These are phyloP conservation scores for Penaeus indicus DNA, from an alignment of 1,140 invertebrate species.

Conservation along the genomic window DNA sequence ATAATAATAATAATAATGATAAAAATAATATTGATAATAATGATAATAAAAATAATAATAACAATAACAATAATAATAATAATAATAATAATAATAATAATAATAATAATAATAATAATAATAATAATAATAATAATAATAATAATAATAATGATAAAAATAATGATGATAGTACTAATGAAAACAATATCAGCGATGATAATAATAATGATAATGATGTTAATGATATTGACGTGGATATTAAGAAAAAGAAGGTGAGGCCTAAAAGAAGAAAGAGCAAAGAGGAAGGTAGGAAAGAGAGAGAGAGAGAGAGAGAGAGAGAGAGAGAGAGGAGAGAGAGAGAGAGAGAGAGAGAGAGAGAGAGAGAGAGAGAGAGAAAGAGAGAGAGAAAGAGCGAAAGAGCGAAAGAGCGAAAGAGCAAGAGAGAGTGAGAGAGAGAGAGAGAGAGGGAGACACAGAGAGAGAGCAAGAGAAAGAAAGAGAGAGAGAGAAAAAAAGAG, in stretches of 20 bases:
- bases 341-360: too few species aligned
- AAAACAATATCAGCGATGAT: slow-evolving; percentile 5
- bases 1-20: not conserved
- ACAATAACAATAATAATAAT: not conserved
- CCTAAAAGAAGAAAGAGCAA: not conserved
- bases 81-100: slow-evolving; percentile 30
- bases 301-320: too few species aligned
- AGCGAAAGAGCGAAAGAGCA: too few species aligned
- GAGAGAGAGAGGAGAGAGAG: too few species aligned
- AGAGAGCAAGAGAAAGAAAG: too few species aligned
- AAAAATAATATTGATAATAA: not conserved
- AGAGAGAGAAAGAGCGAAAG: too few species aligned
- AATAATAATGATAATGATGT: not conserved
- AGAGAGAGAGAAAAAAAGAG: too few species aligned
- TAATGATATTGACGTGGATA: not conserved
- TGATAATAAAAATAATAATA: not conserved
- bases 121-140: slow-evolving; percentile 26
- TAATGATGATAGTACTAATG: not conserved
- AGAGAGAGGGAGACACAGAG: too few species aligned
- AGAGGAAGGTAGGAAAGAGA: too few species aligned
- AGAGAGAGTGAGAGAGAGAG: too few species aligned
- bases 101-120: slow-evolving; percentile 18
- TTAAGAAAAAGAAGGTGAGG: not conserved
- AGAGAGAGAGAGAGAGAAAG: too few species aligned
- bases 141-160: slow-evolving; percentile 2